Evolutionary conservation across 2,113 vertebrate genomes (phyloP).

Genomic region (Gallinago undulata): DNA sequence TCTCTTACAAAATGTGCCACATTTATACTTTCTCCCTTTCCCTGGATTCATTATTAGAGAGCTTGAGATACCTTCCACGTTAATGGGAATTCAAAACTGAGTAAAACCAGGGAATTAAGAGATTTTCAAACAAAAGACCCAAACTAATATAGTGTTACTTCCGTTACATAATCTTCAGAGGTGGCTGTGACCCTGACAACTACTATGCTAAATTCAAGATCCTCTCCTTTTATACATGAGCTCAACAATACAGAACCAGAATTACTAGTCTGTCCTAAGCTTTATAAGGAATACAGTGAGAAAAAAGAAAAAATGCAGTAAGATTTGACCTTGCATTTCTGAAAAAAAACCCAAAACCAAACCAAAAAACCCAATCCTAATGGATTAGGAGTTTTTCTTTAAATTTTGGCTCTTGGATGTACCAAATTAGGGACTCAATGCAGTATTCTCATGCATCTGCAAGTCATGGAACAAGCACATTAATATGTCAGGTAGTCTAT

Average conservation of each 20-base stretch:
- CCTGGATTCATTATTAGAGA: background rate
- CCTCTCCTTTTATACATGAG: background rate
- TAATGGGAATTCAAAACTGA: background rate
- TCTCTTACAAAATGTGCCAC: background rate
- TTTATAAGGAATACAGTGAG: background rate
- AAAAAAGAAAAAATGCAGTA: background rate
- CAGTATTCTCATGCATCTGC: background rate
- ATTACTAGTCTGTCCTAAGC: background rate
- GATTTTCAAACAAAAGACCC: background rate
- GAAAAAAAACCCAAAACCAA: background rate
- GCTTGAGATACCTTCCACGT: background rate
- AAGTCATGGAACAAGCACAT: background rate
- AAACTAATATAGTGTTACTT: background rate
- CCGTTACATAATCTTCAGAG: background rate
- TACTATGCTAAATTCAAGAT: background rate
- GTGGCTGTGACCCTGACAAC: background rate
- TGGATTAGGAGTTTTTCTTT: background rate
- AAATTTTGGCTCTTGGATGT: background rate
- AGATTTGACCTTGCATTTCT: background rate
- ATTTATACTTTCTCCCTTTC: background rate
- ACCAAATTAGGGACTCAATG: background rate
- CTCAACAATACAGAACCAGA: background rate
- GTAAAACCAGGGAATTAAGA: background rate
- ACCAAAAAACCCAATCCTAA: background rate
- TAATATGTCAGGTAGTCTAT: background rate